phyloP scores from a whole-genome alignment of 2,113 vertebrate species.

The Stegastes partitus region DNA sequence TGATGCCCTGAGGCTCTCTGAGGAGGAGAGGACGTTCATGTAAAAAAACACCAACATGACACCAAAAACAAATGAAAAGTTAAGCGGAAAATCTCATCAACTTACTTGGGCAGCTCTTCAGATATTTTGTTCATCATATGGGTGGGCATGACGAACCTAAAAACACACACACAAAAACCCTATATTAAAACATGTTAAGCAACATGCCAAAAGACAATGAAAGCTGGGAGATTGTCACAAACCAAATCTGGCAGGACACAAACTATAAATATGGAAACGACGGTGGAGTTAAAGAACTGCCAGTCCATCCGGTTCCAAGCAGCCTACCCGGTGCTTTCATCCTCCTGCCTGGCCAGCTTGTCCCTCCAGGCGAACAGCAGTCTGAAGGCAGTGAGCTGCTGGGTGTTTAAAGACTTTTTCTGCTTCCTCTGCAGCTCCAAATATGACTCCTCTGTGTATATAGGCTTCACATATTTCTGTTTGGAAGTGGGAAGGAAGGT shows the following conservation, averaged over 20 bases:
- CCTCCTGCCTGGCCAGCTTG: conserved; percentile 91
- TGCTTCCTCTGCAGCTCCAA: conserved; percentile 93
- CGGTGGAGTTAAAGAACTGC: conserved; percentile 36
- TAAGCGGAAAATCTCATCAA: conserved; percentile 25
- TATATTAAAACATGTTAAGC: not conserved
- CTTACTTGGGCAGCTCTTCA: conserved; percentile 96
- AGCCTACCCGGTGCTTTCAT: conserved; percentile 95
- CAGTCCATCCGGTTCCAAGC: conserved; percentile 50
- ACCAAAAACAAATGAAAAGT: not conserved
- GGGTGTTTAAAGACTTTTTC: conserved; percentile 93
- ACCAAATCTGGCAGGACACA: conserved; percentile 11
- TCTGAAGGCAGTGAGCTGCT: conserved; percentile 94
- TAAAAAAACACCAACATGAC: conserved; percentile 10
- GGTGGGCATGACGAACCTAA: conserved; percentile 94
- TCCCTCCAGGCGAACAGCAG: conserved; percentile 95
- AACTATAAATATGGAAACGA: conserved; percentile 47
- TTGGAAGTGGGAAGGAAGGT: no score
- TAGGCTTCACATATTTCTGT: conserved; percentile 95
- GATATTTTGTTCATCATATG: conserved; percentile 97
- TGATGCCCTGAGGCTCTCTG: conserved; percentile 95
- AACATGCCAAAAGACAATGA: not conserved
- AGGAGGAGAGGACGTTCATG: conserved; percentile 24
- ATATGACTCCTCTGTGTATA: conserved; percentile 95
- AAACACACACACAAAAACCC: conserved; percentile 42
- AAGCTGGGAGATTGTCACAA: not conserved